Evolutionary conservation across 2,113 vertebrate genomes (phyloP).

Genomic region (Marmota flaviventris): DNA sequence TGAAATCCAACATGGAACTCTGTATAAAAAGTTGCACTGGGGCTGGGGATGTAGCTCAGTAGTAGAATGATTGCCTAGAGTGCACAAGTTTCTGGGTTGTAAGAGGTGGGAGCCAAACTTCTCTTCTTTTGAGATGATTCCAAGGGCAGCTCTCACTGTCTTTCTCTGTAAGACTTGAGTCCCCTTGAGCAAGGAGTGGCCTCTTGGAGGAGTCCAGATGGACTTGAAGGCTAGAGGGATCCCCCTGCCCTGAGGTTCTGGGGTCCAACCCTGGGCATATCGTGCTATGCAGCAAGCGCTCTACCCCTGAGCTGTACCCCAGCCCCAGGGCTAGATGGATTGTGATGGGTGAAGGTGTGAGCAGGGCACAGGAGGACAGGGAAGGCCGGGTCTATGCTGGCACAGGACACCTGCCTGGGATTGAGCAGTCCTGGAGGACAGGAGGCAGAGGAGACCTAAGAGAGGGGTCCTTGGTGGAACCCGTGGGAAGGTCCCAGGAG

Average conservation of each 20-base stretch:
- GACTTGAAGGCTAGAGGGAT: background rate
- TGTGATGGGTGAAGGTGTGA: background rate
- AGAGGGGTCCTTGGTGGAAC: background rate
- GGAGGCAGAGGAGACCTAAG: background rate
- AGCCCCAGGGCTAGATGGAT: background rate
- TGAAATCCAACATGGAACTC: background rate
- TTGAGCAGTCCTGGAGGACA: background rate
- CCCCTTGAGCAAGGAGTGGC: accelerated
- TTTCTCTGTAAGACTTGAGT: background rate
- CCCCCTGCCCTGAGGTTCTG: too few species aligned
- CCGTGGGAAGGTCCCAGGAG: background rate
- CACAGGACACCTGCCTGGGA: background rate
- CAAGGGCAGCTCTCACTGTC: background rate
- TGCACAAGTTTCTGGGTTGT: too few species aligned
- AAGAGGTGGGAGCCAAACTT: background rate
- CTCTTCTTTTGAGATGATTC: background rate
- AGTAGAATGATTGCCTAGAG: too few species aligned
- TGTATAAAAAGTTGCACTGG: background rate
- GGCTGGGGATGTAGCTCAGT: too few species aligned
- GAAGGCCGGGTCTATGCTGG: background rate
- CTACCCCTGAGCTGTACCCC: too few species aligned
- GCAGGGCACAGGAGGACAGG: background rate
- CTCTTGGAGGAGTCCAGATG: background rate
- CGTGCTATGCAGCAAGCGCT: too few species aligned
- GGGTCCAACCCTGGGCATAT: too few species aligned